These are phyloP conservation scores for Microcebus ravelobensis DNA, from an alignment of 2,113 vertebrate species.

Conservation along the genomic window DNA sequence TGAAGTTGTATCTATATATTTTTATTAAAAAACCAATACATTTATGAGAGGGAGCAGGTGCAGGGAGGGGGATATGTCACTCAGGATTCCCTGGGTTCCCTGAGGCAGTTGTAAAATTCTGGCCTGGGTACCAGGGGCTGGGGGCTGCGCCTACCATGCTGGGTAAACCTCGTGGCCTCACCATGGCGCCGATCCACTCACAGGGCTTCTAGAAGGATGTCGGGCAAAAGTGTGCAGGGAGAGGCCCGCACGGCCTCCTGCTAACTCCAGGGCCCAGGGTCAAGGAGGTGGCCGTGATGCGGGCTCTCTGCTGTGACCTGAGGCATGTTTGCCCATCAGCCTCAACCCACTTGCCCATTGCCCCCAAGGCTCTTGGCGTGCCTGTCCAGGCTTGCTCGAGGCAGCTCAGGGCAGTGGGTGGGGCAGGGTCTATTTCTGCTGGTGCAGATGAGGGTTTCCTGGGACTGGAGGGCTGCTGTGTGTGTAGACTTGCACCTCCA, in stretches of 20 bases:
- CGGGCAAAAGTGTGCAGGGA: not conserved
- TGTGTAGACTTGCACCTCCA: not conserved
- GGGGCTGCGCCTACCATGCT: not conserved
- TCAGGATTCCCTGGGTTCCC: not conserved
- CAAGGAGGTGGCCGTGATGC: not conserved
- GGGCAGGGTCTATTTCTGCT: not conserved
- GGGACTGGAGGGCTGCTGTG: not conserved
- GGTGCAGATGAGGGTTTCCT: not conserved
- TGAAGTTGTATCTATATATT: not conserved
- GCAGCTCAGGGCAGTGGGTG: not conserved
- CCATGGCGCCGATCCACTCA: not conserved
- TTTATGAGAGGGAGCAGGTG: not conserved
- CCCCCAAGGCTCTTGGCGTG: accelerated
- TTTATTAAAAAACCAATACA: not conserved
- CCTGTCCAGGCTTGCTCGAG: not conserved
- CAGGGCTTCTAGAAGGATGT: not conserved
- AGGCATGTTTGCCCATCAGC: accelerated
- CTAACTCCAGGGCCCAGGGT: not conserved
- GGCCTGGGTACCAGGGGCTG: too few species aligned
- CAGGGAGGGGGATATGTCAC: not conserved
- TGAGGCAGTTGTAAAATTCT: not conserved
- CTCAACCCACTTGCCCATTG: not conserved
- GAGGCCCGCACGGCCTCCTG: not conserved
- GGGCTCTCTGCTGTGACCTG: not conserved
- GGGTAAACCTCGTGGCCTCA: not conserved